Evolutionary conservation across 2,888 invertebrate species (phyloP), one percentile per base, ranked within the genome.

Genomic region (Zeuzera pyrina): DNA sequence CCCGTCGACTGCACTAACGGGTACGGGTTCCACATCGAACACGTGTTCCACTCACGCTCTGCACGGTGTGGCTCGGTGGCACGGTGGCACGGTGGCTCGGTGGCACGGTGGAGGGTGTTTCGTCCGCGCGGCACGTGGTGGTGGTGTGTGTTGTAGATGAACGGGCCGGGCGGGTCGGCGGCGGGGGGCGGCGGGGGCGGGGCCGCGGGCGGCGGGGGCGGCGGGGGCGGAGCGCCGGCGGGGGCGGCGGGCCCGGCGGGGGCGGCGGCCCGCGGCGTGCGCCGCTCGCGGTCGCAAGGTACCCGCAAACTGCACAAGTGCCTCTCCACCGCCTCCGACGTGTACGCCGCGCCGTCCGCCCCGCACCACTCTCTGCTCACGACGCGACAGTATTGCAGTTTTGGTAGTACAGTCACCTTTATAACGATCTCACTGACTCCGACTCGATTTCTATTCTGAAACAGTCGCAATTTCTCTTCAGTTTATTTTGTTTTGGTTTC

Each of bases 231-330:
- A 50, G 42, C 42, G 56, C 47, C 39, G 49, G 51, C 40, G 39
- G 31, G 34, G 22, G 36, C 26, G 38, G 38, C 31, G 33, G 36
- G 28, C 19, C 47, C 37, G 40, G 49, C 41, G 36, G 57, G 57
- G 45, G 53, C 52, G 41, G 43, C 47, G 48, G 56, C 59, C 19
- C 47, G 49, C 50, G 15, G 14, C 8, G 88, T 92, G 76, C 91
- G 92, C 74, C 91, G 94, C 76, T 92, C 93, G 77, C 92, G 94
- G 85, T 93, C 93, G 84, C 95, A 95, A 93, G 95, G 95, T 93
- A 94, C 93, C 88, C 91, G 91, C 86, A 91, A 91, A 87, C 91
- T 93, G 85, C 92, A 92, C 89, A 93, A 93, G 90, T 93, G 93
- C 89, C 90, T 92, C 85, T 92, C 92, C 84, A 91, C 93, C 71